Conservation (phyloP, 2,797 vertebrate species). For the Ctenopoma kingsleyae region DNA sequence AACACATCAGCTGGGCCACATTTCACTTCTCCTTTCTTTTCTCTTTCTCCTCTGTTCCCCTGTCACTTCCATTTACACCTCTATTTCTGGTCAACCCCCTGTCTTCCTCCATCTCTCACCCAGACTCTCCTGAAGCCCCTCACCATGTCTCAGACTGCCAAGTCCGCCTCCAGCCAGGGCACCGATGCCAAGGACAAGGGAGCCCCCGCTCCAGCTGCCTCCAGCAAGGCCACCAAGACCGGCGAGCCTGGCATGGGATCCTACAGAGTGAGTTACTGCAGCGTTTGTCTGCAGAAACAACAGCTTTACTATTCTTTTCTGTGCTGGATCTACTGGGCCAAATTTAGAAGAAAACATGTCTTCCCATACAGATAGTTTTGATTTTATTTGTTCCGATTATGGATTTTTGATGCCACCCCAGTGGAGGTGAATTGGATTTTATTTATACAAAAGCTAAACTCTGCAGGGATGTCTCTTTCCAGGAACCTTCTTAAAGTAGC, state of each 20-base stretch:
- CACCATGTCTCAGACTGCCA: slow-evolving; percentile 92
- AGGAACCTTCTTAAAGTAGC: neutral
- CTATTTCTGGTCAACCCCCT: slow-evolving; percentile 31
- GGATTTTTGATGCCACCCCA: neutral
- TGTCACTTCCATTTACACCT: slow-evolving; percentile 45
- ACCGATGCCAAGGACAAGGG: slow-evolving; percentile 91
- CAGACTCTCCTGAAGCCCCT: slow-evolving; percentile 82
- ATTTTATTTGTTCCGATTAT: neutral
- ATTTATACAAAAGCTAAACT: neutral
- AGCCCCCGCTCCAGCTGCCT: slow-evolving; percentile 80
- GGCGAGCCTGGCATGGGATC: slow-evolving; percentile 87
- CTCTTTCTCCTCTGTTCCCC: neutral
- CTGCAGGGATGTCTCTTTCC: neutral
- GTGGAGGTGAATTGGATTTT: neutral
- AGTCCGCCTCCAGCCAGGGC: slow-evolving; percentile 88
- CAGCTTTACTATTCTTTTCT: neutral
- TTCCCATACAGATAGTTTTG: neutral
- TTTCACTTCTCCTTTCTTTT: neutral
- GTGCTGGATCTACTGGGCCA: neutral
- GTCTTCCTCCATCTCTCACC: slow-evolving; percentile 37
- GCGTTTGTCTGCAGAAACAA: neutral
- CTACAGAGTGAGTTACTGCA: slow-evolving; percentile 88
- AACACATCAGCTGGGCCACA: slow-evolving; percentile 11
- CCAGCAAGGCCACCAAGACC: slow-evolving; percentile 86
- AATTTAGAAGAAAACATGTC: neutral